These are phyloP conservation scores for Neodiprion pinetum DNA, from an alignment of 1,140 invertebrate genomes.

Conservation along the genomic window DNA sequence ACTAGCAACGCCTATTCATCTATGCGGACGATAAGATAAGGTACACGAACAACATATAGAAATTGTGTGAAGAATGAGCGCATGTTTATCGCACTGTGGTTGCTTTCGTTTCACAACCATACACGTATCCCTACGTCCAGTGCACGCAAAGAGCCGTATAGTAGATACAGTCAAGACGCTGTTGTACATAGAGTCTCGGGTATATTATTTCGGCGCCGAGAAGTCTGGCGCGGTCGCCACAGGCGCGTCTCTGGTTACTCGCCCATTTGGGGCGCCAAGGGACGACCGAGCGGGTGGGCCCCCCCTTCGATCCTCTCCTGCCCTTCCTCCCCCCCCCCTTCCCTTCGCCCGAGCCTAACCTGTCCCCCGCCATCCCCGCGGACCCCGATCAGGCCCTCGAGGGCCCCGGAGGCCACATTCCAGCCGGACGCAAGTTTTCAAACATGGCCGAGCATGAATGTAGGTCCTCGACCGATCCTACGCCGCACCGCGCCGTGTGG, in stretches of 20 bases:
- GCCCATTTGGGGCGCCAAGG: slow-evolving; percentile 62
- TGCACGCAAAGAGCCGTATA: neutral
- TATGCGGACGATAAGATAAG: neutral
- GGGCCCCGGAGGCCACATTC: slow-evolving; percentile 52
- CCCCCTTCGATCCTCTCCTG: neutral
- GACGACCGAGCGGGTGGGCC: neutral
- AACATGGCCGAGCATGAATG: slow-evolving; percentile 60
- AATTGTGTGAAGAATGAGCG: neutral
- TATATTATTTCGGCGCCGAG: slow-evolving; percentile 61
- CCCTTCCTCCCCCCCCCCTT: neutral
- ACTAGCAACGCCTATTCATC: neutral
- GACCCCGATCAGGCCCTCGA: neutral
- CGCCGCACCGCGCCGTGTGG: slow-evolving; percentile 27
- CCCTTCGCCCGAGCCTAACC: neutral
- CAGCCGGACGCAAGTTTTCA: slow-evolving; percentile 56
- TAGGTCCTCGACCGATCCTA: slow-evolving; percentile 59
- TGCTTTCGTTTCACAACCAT: slow-evolving; percentile 2
- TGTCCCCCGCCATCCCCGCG: neutral
- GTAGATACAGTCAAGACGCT: neutral
- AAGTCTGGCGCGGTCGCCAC: slow-evolving; percentile 56
- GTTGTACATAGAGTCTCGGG: slow-evolving; percentile 14
- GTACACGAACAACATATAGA: neutral
- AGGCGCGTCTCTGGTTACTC: slow-evolving; percentile 59
- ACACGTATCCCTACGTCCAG: neutral
- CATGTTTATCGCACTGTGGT: neutral